Conservation (phyloP, 1,140 invertebrate genomes). For the Samia ricini region DNA sequence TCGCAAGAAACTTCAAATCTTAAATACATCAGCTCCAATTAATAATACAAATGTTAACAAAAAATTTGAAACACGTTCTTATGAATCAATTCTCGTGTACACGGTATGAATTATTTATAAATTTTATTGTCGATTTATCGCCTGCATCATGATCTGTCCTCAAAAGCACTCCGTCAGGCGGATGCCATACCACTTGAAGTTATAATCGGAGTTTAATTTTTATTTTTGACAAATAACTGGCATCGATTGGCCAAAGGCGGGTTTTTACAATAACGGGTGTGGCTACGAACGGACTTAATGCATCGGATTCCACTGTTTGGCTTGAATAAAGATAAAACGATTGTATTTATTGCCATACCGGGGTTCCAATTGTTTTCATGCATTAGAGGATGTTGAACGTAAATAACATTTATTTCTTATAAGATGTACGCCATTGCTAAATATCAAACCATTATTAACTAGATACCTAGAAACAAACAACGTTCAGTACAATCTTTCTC, state of each 20-base stretch:
- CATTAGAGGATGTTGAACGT: too few relatives aligned
- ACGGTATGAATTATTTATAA: slow-evolving; percentile 72
- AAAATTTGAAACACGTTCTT: slow-evolving; percentile 75
- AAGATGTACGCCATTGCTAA: too few relatives aligned
- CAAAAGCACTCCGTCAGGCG: slow-evolving; percentile 20
- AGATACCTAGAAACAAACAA: too few relatives aligned
- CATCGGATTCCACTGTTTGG: slow-evolving; percentile 21
- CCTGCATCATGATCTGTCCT: slow-evolving; percentile 44
- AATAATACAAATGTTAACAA: slow-evolving; percentile 66
- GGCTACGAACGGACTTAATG: too few relatives aligned
- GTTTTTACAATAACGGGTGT: slow-evolving; percentile 44
- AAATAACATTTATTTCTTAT: too few relatives aligned
- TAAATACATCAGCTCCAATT: slow-evolving; percentile 65
- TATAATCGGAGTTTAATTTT: slow-evolving; percentile 70
- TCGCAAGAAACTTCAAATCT: slow-evolving; percentile 40
- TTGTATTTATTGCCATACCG: too few relatives aligned
- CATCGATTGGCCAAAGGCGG: slow-evolving; percentile 34
- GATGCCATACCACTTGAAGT: slow-evolving; percentile 58
- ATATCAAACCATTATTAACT: too few relatives aligned
- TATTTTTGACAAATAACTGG: slow-evolving; percentile 75
- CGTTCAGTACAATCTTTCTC: too few relatives aligned
- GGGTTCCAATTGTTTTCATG: too few relatives aligned
- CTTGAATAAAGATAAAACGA: slow-evolving; percentile 39
- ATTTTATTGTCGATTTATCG: slow-evolving; percentile 72
- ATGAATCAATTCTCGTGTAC: slow-evolving; percentile 64